These are phyloP conservation scores for Ceratosolen fusciceps DNA, from an alignment of 1,140 invertebrate species.

Conservation along the genomic window DNA sequence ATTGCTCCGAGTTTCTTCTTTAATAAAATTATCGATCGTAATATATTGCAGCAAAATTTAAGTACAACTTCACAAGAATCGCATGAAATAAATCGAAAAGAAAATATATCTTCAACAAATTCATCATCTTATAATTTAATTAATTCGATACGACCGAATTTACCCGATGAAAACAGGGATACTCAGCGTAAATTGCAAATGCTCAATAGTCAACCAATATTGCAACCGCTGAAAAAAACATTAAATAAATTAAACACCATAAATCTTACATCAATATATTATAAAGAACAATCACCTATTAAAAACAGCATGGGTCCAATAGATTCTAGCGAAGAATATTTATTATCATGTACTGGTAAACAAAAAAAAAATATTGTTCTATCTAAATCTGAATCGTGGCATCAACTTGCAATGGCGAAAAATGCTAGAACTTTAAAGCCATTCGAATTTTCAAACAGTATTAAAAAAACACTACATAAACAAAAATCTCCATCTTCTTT, in stretches of 20 bases:
- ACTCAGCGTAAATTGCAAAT: constrained; percentile 59
- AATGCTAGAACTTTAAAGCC: constrained; percentile 53
- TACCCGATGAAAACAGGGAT: constrained; percentile 51
- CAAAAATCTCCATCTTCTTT: constrained; percentile 81
- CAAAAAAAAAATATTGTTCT: constrained; percentile 69
- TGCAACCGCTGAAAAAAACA: constrained; percentile 54
- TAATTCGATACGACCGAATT: constrained; percentile 44
- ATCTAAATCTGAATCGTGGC: constrained; percentile 87
- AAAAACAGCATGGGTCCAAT: constrained; percentile 53
- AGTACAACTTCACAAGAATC: constrained; percentile 42
- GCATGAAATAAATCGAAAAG: constrained; percentile 48
- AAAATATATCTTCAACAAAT: constrained; percentile 42
- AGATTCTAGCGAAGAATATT: constrained; percentile 68
- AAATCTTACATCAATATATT: constrained; percentile 58
- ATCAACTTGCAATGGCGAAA: constrained; percentile 73
- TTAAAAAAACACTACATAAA: constrained; percentile 72
- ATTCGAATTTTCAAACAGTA: constrained; percentile 43
- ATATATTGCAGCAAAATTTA: constrained; percentile 63
- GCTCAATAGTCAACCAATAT: constrained; percentile 52
- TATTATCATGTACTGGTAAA: constrained; percentile 62
- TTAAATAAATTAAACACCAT: constrained; percentile 55
- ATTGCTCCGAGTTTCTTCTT: constrained; percentile 16
- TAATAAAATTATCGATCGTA: constrained; percentile 65
- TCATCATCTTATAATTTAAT: constrained; percentile 36
- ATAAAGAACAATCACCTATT: constrained; percentile 53